Conservation (phyloP, 1,140 invertebrate genomes). For the Popillia japonica region DNA sequence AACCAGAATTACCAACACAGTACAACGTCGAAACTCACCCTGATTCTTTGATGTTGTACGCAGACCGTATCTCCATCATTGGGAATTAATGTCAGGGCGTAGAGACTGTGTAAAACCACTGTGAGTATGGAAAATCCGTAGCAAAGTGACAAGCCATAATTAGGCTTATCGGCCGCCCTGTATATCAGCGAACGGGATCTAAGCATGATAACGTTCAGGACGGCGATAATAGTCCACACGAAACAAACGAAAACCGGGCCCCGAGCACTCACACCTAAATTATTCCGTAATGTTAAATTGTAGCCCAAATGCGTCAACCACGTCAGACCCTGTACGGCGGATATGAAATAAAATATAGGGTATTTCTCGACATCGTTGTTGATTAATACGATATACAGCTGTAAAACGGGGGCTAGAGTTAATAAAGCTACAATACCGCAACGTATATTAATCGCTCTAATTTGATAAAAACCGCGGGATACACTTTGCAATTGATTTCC, state of each 20-base stretch:
- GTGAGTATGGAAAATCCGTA: conserved; percentile 63
- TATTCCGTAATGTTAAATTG: conserved; percentile 72
- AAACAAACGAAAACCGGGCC: conserved; percentile 72
- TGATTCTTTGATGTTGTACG: conserved; percentile 23
- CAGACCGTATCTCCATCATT: conserved; percentile 55
- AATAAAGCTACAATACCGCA: conserved; percentile 69
- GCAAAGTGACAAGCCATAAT: conserved; percentile 58
- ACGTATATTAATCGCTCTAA: conserved; percentile 69
- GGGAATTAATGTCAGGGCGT: conserved; percentile 71
- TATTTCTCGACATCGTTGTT: conserved; percentile 52
- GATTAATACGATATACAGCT: conserved; percentile 66
- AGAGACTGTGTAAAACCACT: conserved; percentile 66
- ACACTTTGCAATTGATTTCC: conserved; percentile 69
- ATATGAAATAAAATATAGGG: conserved; percentile 74
- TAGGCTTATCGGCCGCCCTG: conserved; percentile 52
- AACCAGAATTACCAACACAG: neutral
- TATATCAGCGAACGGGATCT: conserved; percentile 58
- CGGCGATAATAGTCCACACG: conserved; percentile 70
- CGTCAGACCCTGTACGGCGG: conserved; percentile 72
- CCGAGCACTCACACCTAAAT: conserved; percentile 73
- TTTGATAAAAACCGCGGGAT: conserved; percentile 66
- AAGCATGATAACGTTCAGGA: conserved; percentile 68
- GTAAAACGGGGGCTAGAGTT: conserved; percentile 70
- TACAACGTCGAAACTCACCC: conserved; percentile 17
- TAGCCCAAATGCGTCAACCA: conserved; percentile 84